Conservation (phyloP, 2,888 invertebrate genomes). For the Trachelus tabidus region DNA sequence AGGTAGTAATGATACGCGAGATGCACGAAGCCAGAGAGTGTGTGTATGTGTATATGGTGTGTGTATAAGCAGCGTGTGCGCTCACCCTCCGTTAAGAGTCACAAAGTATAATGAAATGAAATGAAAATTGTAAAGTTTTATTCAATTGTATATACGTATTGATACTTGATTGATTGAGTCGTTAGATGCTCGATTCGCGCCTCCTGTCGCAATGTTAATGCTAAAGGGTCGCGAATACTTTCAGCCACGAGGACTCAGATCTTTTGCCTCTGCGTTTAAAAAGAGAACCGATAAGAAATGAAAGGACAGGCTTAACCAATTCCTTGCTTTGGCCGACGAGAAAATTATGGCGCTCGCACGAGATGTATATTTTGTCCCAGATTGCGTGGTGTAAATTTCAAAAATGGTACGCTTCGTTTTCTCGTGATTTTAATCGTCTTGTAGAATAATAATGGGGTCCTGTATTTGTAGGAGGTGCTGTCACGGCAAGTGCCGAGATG, state of each 20-base stretch:
- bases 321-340: background rate
- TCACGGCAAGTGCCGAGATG: background rate
- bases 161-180: background rate
- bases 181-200: background rate
- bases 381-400: constrained; percentile 33
- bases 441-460: background rate
- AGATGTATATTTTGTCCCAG: constrained; percentile 41
- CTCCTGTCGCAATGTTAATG: background rate
- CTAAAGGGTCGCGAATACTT: constrained; percentile 2
- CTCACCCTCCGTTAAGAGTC: constrained; percentile 5
- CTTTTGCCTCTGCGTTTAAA: background rate
- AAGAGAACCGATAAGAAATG: background rate
- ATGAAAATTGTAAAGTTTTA: constrained; percentile 38
- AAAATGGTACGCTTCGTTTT: background rate
- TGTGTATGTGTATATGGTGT: background rate
- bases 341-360: constrained; percentile 6
- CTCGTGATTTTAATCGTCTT: background rate
- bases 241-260: constrained; percentile 21
- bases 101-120: constrained; percentile 20
- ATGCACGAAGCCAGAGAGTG: background rate
- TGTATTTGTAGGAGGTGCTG: background rate
- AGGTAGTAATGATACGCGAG: background rate
- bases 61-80: constrained; percentile 1
- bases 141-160: constrained; percentile 52
- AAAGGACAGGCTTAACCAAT: background rate